Percentiles rank a stretch among this genome's conserved stretches.
phyloP scores from a whole-genome alignment of 2,113 vertebrate genomes.

The Terrapene triunguis region DNA sequence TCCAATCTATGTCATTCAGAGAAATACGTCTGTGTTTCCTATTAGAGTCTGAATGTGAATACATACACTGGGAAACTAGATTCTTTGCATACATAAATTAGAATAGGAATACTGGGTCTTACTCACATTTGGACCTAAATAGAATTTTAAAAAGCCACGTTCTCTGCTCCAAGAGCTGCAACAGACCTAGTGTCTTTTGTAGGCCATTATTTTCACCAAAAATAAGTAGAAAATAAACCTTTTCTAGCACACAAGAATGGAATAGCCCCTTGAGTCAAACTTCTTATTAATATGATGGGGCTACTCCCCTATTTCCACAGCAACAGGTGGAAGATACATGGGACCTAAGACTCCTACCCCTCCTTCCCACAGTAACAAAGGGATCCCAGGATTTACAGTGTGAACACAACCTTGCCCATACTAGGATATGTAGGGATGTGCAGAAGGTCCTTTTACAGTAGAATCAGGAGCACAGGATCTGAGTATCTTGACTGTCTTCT shows the following conservation, averaged over 20 bases:
- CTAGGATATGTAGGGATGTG: neutral
- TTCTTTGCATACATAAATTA: neutral
- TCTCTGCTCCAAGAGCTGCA: neutral
- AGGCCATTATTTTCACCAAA: neutral
- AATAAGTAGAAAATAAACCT: neutral
- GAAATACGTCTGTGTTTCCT: neutral
- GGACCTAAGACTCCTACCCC: neutral
- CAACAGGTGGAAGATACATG: neutral
- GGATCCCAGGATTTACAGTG: neutral
- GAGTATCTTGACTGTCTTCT: neutral
- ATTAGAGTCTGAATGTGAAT: neutral
- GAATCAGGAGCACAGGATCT: neutral
- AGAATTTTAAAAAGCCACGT: neutral
- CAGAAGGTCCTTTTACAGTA: neutral
- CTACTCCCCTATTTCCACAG: neutral
- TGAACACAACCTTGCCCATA: neutral
- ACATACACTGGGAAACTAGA: neutral
- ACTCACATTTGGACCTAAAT: neutral
- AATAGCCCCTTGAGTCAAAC: neutral
- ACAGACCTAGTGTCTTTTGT: neutral
- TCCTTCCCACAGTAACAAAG: neutral
- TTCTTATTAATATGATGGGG: neutral
- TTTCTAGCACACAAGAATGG: neutral
- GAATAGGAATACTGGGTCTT: neutral
- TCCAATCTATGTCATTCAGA: neutral